Evolutionary conservation across 2,888 invertebrate species (phyloP).

Genomic region (Mantis religiosa): DNA sequence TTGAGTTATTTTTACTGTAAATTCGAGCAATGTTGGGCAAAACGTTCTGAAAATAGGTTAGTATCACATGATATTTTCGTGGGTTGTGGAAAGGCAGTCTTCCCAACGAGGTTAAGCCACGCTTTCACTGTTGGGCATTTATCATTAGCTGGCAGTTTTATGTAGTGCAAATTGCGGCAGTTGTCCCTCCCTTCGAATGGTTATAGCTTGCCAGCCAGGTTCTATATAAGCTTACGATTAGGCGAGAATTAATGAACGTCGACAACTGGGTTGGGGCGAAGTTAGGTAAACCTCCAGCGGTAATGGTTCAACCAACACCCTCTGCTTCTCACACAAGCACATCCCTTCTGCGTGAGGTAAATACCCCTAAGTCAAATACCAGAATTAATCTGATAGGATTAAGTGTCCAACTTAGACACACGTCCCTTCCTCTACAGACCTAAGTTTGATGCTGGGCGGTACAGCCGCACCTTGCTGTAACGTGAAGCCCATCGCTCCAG

Average conservation of each 20-base stretch:
- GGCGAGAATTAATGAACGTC: slow-evolving; percentile 4
- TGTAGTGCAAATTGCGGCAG: neutral
- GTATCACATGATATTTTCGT: neutral
- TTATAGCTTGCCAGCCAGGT: neutral
- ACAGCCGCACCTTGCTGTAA: neutral
- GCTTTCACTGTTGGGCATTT: neutral
- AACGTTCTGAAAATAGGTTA: no score
- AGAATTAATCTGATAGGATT: neutral
- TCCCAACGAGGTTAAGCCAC: neutral
- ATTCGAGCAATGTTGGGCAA: no score
- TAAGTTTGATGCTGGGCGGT: neutral
- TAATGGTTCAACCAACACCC: neutral
- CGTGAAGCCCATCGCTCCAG: no score
- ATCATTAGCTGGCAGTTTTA: neutral
- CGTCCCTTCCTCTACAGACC: neutral
- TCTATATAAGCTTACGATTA: neutral
- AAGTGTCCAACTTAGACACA: neutral
- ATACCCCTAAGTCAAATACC: neutral
- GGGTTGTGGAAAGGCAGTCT: neutral
- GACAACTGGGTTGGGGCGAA: neutral
- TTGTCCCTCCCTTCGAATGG: neutral
- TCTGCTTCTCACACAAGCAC: neutral
- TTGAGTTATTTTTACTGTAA: no score
- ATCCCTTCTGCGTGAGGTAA: neutral
- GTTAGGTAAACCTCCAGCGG: slow-evolving; percentile 2